Percentiles rank a stretch among this genome's conserved stretches.
These are phyloP conservation scores for Pseudococcus longispinus DNA, from an alignment of 2,888 invertebrate species.

Conservation along the genomic window DNA sequence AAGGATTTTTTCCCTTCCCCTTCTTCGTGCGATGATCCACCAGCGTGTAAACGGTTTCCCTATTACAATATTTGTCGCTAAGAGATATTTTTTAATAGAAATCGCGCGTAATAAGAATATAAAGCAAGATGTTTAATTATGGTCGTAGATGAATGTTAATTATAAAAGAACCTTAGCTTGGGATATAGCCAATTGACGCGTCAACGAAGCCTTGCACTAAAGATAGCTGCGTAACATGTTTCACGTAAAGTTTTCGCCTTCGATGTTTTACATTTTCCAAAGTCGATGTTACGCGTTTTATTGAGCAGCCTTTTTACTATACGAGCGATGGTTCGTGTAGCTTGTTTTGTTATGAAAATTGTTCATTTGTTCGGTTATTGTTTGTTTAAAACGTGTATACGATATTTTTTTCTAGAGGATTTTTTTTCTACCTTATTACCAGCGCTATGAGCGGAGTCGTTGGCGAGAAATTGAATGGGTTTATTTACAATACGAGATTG, in stretches of 20 bases:
- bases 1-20: not conserved
- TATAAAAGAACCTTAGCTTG: not conserved
- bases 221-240: not conserved
- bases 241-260: not conserved
- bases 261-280: not conserved
- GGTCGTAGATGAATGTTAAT: constrained; percentile 17
- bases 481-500: constrained; percentile 26
- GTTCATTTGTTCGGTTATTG: constrained; percentile 15
- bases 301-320: not conserved
- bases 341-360: constrained; percentile 15
- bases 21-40: too few species aligned
- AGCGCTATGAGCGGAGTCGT: not conserved
- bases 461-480: constrained; percentile 2
- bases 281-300: not conserved
- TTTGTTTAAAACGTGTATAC: constrained; percentile 1
- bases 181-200: not conserved
- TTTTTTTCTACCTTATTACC: not conserved
- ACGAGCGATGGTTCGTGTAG: not conserved
- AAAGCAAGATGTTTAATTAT: not conserved
- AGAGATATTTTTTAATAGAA: not conserved
- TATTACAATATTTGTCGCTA: not conserved
- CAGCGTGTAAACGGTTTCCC: not conserved
- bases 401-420: not conserved
- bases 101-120: not conserved
- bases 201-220: not conserved